Percentiles rank a stretch among this genome's conserved stretches.
phyloP scores from a whole-genome alignment of 2,113 vertebrate species.

The Cnemophilus loriae region DNA sequence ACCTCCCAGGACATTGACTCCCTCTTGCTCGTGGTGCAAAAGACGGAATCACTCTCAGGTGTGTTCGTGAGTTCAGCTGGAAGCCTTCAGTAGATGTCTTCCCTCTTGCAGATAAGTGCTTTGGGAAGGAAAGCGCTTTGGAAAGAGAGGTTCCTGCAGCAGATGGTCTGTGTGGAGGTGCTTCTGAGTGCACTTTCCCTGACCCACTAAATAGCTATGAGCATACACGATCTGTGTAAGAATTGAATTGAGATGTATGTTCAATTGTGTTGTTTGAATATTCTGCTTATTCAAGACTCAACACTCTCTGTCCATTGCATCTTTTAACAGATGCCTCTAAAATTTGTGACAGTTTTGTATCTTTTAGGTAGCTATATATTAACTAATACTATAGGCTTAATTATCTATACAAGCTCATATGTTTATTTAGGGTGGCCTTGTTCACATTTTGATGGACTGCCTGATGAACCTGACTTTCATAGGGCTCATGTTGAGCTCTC shows the following conservation, averaged over 20 bases:
- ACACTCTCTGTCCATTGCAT: neutral
- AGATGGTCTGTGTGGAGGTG: neutral
- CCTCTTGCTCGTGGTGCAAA: neutral
- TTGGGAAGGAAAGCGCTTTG: neutral
- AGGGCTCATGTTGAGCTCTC: neutral
- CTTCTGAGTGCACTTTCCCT: neutral
- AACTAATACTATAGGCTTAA: neutral
- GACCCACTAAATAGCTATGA: no score
- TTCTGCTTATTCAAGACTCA: neutral
- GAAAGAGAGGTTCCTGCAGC: neutral
- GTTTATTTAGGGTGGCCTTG: rapidly evolving
- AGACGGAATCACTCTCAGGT: neutral
- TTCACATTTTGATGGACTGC: neutral
- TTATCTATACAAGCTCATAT: rapidly evolving
- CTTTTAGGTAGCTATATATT: neutral
- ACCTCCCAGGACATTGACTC: neutral
- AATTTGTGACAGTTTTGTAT: neutral
- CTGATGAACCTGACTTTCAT: neutral
- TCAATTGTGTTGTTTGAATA: neutral
- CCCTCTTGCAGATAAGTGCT: neutral
- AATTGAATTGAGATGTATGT: neutral
- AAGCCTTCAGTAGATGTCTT: neutral
- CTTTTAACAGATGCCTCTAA: neutral
- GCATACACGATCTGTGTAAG: neutral
- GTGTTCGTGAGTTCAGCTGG: neutral